A percentile compares a stretch with the other conserved stretches of the same genome.
These are phyloP conservation scores for Forbesichthys agassizii DNA, from an alignment of 2,113 vertebrate genomes.

Conservation along the genomic window DNA sequence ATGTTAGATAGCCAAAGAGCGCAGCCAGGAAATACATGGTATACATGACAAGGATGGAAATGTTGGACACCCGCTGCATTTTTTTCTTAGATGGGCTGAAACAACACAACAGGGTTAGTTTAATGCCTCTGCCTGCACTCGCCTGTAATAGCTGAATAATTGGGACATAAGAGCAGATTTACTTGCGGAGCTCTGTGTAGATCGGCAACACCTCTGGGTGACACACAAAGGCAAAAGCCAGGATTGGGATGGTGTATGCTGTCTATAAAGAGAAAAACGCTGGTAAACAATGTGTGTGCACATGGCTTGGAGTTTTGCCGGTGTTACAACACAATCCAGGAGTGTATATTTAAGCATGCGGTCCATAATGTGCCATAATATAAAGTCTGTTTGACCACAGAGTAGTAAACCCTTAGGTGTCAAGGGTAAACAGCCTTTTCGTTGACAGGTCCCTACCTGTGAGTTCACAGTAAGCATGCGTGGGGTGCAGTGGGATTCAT, in stretches of 20 bases:
- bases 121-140: constrained; percentile 14
- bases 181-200: constrained; percentile 96
- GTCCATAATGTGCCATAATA: background rate
- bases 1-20: constrained; percentile 97
- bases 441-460: constrained; percentile 77
- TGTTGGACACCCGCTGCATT: constrained; percentile 95
- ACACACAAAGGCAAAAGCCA: constrained; percentile 97
- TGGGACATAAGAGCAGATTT: constrained; percentile 60
- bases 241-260: constrained; percentile 95
- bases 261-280: constrained; percentile 76
- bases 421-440: background rate
- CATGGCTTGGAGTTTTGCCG: too few species aligned
- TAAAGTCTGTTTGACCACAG: too few species aligned
- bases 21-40: constrained; percentile 97
- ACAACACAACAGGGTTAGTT: constrained; percentile 30
- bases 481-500: constrained; percentile 74
- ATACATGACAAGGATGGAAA: constrained; percentile 95
- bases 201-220: constrained; percentile 97
- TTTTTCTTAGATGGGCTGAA: constrained; percentile 87
- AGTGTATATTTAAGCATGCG: background rate
- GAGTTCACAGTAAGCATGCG: constrained; percentile 91
- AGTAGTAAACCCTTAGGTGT: too few species aligned
- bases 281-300: background rate
- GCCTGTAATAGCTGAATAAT: constrained; percentile 3
- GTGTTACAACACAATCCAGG: too few species aligned